Conservation (phyloP, 2,113 vertebrate species). For the Manacus vitellinus region DNA sequence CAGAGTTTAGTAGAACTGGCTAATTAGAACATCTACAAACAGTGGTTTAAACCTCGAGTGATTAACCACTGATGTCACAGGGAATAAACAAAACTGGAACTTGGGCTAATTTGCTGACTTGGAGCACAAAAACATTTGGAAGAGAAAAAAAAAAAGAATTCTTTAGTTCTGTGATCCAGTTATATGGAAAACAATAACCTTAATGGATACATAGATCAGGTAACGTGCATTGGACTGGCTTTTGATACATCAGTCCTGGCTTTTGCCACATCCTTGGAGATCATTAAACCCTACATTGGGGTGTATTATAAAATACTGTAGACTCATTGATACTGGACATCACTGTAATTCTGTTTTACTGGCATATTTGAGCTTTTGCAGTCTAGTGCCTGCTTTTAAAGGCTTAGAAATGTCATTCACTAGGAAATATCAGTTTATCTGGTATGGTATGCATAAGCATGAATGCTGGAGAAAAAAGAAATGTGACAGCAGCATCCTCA, state of each 20-base stretch:
- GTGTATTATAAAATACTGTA: background rate
- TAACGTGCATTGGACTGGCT: background rate
- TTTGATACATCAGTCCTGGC: background rate
- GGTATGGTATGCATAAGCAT: background rate
- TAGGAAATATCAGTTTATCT: background rate
- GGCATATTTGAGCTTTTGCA: background rate
- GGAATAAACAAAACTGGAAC: background rate
- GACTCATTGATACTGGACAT: background rate
- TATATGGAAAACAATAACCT: background rate
- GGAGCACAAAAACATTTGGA: background rate
- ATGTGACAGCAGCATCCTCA: background rate
- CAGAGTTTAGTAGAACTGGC: background rate
- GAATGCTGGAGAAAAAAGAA: background rate
- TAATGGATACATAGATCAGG: background rate
- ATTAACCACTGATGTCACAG: background rate
- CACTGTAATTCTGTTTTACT: background rate
- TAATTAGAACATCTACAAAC: background rate
- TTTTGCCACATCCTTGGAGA: background rate
- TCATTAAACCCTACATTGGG: background rate
- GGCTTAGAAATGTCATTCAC: background rate
- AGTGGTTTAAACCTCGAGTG: accelerated
- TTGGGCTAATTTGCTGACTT: background rate
- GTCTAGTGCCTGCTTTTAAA: background rate
- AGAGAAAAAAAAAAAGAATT: background rate
- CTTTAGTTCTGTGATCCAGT: background rate